Evolutionary conservation across 1,140 invertebrate species (phyloP).

Genomic region (Metopolophium dirhodum): DNA sequence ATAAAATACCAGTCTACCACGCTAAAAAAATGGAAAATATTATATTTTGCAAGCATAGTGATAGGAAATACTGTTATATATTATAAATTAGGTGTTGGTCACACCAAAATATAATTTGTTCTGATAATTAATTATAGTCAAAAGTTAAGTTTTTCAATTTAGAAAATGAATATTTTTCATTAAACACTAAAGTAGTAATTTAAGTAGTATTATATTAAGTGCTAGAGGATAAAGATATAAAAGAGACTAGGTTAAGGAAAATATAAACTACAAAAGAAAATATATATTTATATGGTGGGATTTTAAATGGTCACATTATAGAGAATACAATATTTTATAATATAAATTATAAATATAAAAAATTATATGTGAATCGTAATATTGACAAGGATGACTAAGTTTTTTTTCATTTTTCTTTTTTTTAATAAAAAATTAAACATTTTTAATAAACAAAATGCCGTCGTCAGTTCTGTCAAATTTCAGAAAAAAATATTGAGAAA

Average conservation of each 20-base stretch:
- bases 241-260: conserved; percentile 51
- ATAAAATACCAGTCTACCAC: conserved; percentile 44
- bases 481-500: conserved; percentile 30
- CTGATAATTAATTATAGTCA: conserved; percentile 27
- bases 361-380: conserved; percentile 1
- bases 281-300: conserved; percentile 36
- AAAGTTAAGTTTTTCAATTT: not conserved
- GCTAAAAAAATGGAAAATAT: conserved; percentile 33
- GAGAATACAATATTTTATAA: conserved; percentile 29
- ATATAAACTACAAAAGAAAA: conserved; percentile 54
- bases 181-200: not conserved
- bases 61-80: conserved; percentile 39
- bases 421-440: conserved; percentile 19
- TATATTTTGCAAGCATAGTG: conserved; percentile 31
- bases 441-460: conserved; percentile 21
- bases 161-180: conserved; percentile 23
- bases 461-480: not conserved
- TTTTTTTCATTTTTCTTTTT: not conserved
- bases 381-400: not conserved
- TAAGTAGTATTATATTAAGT: conserved; percentile 39
- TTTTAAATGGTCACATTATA: conserved; percentile 31
- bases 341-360: conserved; percentile 37
- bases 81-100: conserved; percentile 7
- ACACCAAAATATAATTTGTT: conserved; percentile 47
- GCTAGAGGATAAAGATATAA: conserved; percentile 50